Percentiles rank a stretch among this genome's conserved stretches.
These are phyloP conservation scores for Epirrita christyi DNA, from an alignment of 2,888 invertebrate species.

Conservation along the genomic window DNA sequence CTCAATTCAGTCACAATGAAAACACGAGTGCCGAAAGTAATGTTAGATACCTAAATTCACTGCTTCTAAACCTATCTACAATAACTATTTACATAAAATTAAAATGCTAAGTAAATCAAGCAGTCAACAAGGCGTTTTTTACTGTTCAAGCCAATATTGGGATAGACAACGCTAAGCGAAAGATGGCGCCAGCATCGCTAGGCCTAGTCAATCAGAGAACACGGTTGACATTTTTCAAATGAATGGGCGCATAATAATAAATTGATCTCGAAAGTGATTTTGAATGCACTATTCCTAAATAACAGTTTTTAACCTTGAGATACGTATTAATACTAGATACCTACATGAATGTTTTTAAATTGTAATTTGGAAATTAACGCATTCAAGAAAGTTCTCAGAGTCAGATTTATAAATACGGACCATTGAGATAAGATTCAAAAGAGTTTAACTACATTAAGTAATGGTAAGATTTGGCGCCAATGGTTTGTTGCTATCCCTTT, in stretches of 20 bases:
- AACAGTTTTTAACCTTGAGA: too few relatives aligned
- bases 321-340: too few relatives aligned
- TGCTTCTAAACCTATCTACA: not conserved
- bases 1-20: not conserved
- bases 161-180: constrained; percentile 23
- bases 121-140: constrained; percentile 65
- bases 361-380: too few relatives aligned
- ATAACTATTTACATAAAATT: constrained; percentile 26
- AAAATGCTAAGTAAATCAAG: constrained; percentile 44
- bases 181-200: constrained; percentile 18
- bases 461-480: not conserved
- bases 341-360: too few relatives aligned
- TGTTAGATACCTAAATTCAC: not conserved
- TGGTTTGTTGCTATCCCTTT: constrained; percentile 44
- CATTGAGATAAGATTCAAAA: not conserved
- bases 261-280: too few relatives aligned
- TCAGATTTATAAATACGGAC: not conserved
- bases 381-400: too few relatives aligned
- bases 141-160: constrained; percentile 51
- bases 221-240: not conserved
- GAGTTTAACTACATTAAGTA: not conserved
- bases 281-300: too few relatives aligned
- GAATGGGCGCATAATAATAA: not conserved
- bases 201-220: constrained; percentile 23
- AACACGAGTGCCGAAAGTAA: not conserved